A percentile compares a stretch with the other conserved stretches of the same genome.
phyloP scores from a whole-genome alignment of 2,797 vertebrate genomes.

The Botia kubotai region DNA sequence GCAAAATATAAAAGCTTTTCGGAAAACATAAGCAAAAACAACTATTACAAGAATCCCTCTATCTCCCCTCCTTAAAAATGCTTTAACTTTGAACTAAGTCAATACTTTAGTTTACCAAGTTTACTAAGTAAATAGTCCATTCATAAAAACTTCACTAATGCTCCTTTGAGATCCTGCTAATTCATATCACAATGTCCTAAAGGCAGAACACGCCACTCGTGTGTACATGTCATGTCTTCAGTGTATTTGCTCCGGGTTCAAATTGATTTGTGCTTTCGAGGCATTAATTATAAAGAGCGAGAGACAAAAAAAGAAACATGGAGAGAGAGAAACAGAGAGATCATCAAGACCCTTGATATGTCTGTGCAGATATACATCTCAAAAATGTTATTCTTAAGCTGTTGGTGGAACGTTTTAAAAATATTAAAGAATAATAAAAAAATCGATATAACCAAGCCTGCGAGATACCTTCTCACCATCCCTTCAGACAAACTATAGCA shows the following conservation, averaged over 20 bases:
- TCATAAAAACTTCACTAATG: neutral
- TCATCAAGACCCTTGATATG: conserved; percentile 24
- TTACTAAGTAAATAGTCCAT: neutral
- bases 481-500: conserved; percentile 34
- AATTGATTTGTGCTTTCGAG: conserved; percentile 68
- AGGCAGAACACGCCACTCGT: conserved; percentile 5
- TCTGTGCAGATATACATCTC: neutral
- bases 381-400: too few species aligned
- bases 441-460: neutral
- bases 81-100: neutral
- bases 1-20: neutral
- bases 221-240: conserved; percentile 68
- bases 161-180: neutral
- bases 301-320: conserved; percentile 36
- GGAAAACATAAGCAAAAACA: neutral
- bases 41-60: too few species aligned
- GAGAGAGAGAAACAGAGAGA: conserved; percentile 50
- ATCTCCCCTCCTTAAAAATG: neutral
- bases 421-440: too few species aligned
- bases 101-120: too few species aligned
- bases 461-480: conserved; percentile 47
- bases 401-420: too few species aligned
- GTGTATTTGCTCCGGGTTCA: conserved; percentile 64
- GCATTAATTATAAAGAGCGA: conserved; percentile 68
- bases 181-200: conserved; percentile 19